A percentile compares a stretch with the other conserved stretches of the same genome.
phyloP scores from a whole-genome alignment of 2,113 vertebrate species.

The Megalops atlanticus region DNA sequence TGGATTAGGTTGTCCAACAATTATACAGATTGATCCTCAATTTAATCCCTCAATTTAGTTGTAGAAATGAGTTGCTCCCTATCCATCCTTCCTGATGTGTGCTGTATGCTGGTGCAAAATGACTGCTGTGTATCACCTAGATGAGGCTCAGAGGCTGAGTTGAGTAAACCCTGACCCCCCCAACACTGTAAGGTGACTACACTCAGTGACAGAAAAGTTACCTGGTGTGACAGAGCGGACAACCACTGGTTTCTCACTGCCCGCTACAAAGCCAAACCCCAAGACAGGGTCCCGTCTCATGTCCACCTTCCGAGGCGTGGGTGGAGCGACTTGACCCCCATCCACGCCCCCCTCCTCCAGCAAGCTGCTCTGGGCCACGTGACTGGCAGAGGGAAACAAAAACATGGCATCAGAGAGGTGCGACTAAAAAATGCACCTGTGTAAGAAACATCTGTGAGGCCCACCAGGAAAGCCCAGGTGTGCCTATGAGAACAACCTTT shows the following conservation, averaged over 20 bases:
- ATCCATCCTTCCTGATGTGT: background rate
- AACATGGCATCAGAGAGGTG: background rate
- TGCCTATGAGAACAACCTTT: too few relatives aligned
- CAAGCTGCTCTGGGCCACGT: slow-evolving; percentile 86
- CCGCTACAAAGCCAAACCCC: slow-evolving; percentile 97
- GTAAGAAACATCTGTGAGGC: too few relatives aligned
- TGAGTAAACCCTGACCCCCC: too few relatives aligned
- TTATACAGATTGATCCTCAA: background rate
- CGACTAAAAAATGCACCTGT: too few relatives aligned
- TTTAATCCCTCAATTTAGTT: background rate
- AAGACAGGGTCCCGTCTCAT: slow-evolving; percentile 98
- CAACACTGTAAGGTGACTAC: too few relatives aligned
- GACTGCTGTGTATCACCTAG: background rate
- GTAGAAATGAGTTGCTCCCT: background rate
- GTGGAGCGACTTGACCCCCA: slow-evolving; percentile 87
- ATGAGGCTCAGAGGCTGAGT: too few relatives aligned
- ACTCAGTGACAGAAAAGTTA: slow-evolving; percentile 50
- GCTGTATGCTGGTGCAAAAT: background rate
- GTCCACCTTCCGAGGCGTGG: slow-evolving; percentile 89
- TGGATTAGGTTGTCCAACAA: too few relatives aligned
- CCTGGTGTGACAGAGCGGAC: slow-evolving; percentile 98
- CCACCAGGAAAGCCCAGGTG: too few relatives aligned
- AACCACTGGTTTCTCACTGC: slow-evolving; percentile 97
- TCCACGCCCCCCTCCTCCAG: slow-evolving; percentile 92
- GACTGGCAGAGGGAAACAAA: slow-evolving; percentile 65